These are phyloP conservation scores for Rapana venosa DNA, from an alignment of 2,888 invertebrate species.

Conservation along the genomic window DNA sequence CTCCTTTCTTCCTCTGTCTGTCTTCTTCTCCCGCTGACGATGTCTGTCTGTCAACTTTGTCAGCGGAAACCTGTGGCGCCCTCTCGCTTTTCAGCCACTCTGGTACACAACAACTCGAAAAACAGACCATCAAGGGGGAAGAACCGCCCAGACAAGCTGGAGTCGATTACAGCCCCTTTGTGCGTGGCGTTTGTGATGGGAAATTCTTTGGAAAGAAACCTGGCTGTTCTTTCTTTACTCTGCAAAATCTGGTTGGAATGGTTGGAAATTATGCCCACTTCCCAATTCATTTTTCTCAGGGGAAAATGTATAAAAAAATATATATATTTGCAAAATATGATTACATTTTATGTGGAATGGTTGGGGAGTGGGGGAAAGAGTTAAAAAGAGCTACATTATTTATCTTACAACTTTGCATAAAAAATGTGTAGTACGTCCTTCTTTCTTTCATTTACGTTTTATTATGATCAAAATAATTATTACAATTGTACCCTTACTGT, in stretches of 20 bases:
- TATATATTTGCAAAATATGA: too few species aligned
- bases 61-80: background rate
- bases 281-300: too few species aligned
- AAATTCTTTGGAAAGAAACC: background rate
- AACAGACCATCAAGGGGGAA: slow-evolving; percentile 27
- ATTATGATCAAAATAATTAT: background rate
- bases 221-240: background rate
- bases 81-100: slow-evolving; percentile 26
- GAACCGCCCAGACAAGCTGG: background rate
- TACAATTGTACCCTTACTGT: background rate
- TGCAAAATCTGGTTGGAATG: too few species aligned
- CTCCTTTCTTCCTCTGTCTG: background rate
- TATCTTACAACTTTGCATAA: too few species aligned
- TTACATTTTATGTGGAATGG: too few species aligned
- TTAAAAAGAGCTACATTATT: too few species aligned
- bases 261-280: too few species aligned
- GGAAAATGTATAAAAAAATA: too few species aligned
- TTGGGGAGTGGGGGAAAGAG: too few species aligned
- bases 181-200: slow-evolving; percentile 18
- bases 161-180: slow-evolving; percentile 31
- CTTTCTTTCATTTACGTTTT: background rate
- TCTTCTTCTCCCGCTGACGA: background rate
- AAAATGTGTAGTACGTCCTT: too few species aligned
- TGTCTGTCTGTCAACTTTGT: slow-evolving; percentile 20
- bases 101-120: slow-evolving; percentile 31